A percentile compares a stretch with the other conserved stretches of the same genome.
phyloP scores from a whole-genome alignment of 1,140 invertebrate genomes.

The Thaumatotibia leucotreta region DNA sequence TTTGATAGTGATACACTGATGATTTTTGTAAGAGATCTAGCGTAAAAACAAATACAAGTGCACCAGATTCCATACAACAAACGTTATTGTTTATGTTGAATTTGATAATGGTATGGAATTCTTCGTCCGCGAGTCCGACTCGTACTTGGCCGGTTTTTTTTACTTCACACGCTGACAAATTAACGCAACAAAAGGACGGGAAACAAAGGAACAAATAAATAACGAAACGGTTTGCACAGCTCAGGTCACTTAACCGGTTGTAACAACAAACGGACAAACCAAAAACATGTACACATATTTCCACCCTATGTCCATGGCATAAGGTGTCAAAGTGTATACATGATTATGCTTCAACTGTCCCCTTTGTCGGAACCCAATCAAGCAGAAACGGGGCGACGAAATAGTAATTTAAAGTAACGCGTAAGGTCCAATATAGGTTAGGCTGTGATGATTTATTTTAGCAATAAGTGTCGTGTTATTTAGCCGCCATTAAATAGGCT shows the following conservation, averaged over 20 bases:
- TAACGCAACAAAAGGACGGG: neutral
- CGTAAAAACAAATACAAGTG: no score
- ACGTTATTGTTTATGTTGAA: neutral
- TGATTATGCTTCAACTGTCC: no score
- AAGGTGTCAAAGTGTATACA: no score
- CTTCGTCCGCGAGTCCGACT: no score
- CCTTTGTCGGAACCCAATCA: neutral
- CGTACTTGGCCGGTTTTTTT: neutral
- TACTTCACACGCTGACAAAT: neutral
- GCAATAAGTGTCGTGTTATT: conserved; percentile 69
- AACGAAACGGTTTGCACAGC: neutral
- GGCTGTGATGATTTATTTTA: conserved; percentile 58
- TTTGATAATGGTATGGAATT: no score
- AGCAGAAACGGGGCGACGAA: neutral
- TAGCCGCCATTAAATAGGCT: no score
- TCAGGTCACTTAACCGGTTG: neutral
- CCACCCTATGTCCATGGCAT: no score
- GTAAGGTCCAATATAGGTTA: conserved; percentile 40
- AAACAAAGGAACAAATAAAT: neutral
- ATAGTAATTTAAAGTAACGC: conserved; percentile 6
- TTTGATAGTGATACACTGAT: no score
- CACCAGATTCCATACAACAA: neutral
- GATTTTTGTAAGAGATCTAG: no score
- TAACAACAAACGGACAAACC: neutral
- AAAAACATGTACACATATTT: no score